These are phyloP conservation scores for Chironomus tepperi DNA, from an alignment of 1,140 invertebrate genomes.

Conservation along the genomic window DNA sequence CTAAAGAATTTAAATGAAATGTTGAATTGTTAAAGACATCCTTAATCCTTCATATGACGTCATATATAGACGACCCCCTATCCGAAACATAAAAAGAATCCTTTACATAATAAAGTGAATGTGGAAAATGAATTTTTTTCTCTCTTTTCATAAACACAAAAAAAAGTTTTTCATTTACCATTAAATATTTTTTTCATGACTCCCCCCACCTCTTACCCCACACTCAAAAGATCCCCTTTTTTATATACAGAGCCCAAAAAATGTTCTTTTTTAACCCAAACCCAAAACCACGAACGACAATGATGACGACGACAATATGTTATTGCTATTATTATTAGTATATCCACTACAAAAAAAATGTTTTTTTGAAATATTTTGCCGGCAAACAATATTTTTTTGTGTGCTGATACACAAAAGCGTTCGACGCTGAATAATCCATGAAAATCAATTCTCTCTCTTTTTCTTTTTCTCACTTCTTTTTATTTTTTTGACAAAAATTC, in stretches of 20 bases:
- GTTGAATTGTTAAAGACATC: no score
- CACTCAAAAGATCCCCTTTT: background rate
- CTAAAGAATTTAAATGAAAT: no score
- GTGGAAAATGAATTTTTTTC: background rate
- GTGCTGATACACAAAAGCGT: background rate
- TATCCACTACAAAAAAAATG: background rate
- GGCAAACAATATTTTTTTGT: no score
- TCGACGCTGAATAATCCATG: conserved; percentile 10
- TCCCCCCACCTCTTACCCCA: background rate
- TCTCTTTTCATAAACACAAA: background rate
- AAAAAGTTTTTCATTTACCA: background rate
- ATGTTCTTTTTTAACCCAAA: no score
- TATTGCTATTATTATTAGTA: background rate
- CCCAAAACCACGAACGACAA: background rate
- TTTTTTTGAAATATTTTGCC: background rate
- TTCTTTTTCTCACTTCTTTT: background rate
- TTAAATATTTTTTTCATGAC: background rate
- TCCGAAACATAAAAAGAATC: background rate
- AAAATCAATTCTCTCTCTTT: background rate
- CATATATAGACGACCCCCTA: no score
- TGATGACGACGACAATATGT: conserved; percentile 1
- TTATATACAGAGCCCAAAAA: background rate
- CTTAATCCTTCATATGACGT: no score
- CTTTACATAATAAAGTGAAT: conserved; percentile 5
- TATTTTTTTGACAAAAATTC: background rate